Conservation (phyloP, 2,888 invertebrate genomes). For the Anthophora plumipes region DNA sequence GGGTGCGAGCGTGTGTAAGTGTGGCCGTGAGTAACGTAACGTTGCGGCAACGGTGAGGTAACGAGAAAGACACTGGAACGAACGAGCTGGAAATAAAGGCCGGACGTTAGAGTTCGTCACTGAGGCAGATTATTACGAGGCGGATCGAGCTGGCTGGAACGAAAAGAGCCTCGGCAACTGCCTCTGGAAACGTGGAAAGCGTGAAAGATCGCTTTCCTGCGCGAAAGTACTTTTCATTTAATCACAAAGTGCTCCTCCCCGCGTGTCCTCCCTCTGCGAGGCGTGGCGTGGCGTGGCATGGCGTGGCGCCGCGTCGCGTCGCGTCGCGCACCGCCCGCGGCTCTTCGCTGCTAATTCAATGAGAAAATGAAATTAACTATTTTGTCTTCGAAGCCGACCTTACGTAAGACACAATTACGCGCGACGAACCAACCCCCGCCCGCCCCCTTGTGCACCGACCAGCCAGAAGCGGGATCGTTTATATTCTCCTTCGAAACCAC, state of each 20-base stretch:
- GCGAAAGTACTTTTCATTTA: slow-evolving; percentile 71
- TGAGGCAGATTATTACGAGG: slow-evolving; percentile 48
- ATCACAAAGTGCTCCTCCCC: slow-evolving; percentile 55
- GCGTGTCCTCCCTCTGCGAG: neutral
- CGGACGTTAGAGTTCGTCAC: slow-evolving; percentile 54
- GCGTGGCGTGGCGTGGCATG: neutral
- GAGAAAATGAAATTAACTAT: slow-evolving; percentile 65
- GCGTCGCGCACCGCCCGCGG: neutral
- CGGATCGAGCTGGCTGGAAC: slow-evolving; percentile 37
- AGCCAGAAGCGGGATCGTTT: neutral
- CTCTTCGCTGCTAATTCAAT: slow-evolving; percentile 61
- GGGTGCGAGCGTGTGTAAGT: neutral
- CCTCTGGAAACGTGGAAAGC: slow-evolving; percentile 69
- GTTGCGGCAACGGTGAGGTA: slow-evolving; percentile 41
- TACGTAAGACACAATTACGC: slow-evolving; percentile 26
- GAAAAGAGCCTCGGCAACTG: slow-evolving; percentile 39
- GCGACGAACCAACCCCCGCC: neutral
- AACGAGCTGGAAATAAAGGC: slow-evolving; percentile 69
- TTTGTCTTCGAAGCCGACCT: slow-evolving; percentile 40
- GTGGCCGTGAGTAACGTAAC: slow-evolving; percentile 38
- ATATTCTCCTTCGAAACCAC: slow-evolving; percentile 10
- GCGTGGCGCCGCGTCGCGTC: neutral
- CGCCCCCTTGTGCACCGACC: neutral
- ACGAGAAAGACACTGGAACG: slow-evolving; percentile 57
- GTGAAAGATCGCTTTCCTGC: slow-evolving; percentile 70